Percentiles rank a stretch among this genome's conserved stretches.
These are phyloP conservation scores for Hestina assimilis DNA, from an alignment of 1,140 invertebrate species.

Conservation along the genomic window DNA sequence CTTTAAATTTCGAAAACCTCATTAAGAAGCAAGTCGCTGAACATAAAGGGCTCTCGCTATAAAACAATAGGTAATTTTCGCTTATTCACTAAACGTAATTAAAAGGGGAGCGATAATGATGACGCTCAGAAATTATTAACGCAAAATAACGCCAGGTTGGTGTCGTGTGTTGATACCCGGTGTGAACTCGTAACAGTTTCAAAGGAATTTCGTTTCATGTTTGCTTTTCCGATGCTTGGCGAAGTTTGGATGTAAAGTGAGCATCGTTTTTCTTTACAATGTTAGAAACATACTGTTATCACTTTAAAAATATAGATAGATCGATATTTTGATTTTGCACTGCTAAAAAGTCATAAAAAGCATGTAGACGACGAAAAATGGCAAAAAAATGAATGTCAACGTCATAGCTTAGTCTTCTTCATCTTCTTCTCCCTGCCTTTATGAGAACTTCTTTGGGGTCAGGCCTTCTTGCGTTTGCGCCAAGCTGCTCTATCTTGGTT, in stretches of 20 bases:
- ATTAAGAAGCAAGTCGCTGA: constrained; percentile 39
- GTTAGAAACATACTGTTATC: too few relatives aligned
- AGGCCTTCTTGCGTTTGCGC: too few relatives aligned
- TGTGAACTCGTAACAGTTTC: neutral
- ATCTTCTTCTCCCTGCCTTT: too few relatives aligned
- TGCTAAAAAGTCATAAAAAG: too few relatives aligned
- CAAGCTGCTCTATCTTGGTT: too few relatives aligned
- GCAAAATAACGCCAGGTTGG: constrained; percentile 20
- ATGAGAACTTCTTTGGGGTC: too few relatives aligned
- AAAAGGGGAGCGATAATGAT: constrained; percentile 50
- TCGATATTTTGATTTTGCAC: too few relatives aligned
- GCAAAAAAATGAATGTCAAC: too few relatives aligned
- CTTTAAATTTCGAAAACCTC: constrained; percentile 62
- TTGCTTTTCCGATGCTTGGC: neutral
- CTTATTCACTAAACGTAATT: constrained; percentile 63
- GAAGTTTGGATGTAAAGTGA: neutral
- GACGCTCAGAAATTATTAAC: constrained; percentile 36
- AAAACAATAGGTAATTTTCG: constrained; percentile 61
- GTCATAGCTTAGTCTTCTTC: too few relatives aligned
- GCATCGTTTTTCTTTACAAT: too few relatives aligned
- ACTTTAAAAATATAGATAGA: too few relatives aligned
- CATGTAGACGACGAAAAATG: too few relatives aligned
- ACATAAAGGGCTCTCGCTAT: constrained; percentile 49
- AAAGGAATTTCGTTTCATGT: neutral
- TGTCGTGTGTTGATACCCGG: constrained; percentile 17